These are phyloP conservation scores for Heliothis subflexa DNA, from an alignment of 1,140 invertebrate species.

Conservation along the genomic window DNA sequence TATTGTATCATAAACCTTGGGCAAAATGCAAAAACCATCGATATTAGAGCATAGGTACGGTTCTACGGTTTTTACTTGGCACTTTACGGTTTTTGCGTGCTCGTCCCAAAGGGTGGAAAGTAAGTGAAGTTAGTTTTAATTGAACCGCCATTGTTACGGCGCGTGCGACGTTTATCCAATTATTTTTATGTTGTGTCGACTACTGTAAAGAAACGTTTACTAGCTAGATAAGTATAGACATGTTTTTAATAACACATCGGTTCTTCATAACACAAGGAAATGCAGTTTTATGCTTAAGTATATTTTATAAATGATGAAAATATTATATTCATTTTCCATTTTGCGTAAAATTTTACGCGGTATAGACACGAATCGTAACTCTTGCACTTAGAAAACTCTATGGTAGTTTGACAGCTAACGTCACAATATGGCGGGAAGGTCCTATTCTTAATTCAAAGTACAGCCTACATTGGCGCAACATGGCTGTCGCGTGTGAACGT, in stretches of 20 bases:
- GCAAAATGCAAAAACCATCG: constrained; percentile 24
- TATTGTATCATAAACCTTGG: constrained; percentile 22
- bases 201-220: neutral
- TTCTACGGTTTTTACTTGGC: neutral
- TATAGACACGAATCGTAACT: neutral
- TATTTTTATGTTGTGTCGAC: constrained; percentile 34
- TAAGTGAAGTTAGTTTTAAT: constrained; percentile 17
- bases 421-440: constrained; percentile 23
- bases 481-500: constrained; percentile 41
- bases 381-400: neutral
- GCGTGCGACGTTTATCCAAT: constrained; percentile 36
- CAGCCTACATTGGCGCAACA: constrained; percentile 20
- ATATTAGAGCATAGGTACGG: constrained; percentile 19
- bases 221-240: constrained; percentile 4
- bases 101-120: constrained; percentile 8
- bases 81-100: constrained; percentile 10
- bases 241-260: no score
- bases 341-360: no score
- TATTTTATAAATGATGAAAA: no score
- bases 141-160: constrained; percentile 27
- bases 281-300: no score
- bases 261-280: no score
- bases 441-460: constrained; percentile 13
- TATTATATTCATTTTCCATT: no score
- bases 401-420: constrained; percentile 6